Conservation (phyloP, 2,797 vertebrate genomes). For the Urophycis tenuis region DNA sequence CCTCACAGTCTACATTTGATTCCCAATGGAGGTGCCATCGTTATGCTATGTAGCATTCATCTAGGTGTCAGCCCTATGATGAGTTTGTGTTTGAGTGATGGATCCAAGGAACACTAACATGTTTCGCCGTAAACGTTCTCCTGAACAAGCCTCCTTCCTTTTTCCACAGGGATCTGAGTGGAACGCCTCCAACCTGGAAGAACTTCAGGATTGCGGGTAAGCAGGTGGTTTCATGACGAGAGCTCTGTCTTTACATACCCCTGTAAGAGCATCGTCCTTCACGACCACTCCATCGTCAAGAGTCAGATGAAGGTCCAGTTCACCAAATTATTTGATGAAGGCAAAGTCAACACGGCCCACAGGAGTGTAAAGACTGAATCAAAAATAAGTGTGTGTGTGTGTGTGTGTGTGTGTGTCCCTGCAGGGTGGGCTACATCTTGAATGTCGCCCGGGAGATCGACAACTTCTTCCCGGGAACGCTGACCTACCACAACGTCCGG, state of each 20-base stretch:
- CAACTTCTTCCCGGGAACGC: conserved; percentile 92
- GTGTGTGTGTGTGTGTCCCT: conserved; percentile 2
- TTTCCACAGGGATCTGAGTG: conserved; percentile 86
- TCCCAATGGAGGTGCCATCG: too few relatives aligned
- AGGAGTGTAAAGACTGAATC: background rate
- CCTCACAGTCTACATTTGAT: background rate
- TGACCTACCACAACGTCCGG: conserved; percentile 87
- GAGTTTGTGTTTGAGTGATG: background rate
- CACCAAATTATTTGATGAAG: background rate
- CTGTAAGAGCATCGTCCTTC: background rate
- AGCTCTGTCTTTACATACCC: background rate
- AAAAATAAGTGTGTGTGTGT: background rate
- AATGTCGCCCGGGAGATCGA: conserved; percentile 95
- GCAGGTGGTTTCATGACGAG: conserved; percentile 38
- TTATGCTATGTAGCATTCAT: too few relatives aligned
- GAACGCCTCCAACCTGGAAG: conserved; percentile 97
- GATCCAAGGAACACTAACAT: background rate
- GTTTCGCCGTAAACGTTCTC: background rate
- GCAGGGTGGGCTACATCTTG: conserved; percentile 89
- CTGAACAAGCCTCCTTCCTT: background rate
- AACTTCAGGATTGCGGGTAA: conserved; percentile 90
- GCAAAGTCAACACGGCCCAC: background rate
- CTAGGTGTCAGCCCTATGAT: too few relatives aligned
- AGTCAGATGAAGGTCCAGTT: background rate
- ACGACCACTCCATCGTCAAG: background rate